Conservation (phyloP, 2,888 invertebrate genomes). For the Caenorhabditis becei region DNA sequence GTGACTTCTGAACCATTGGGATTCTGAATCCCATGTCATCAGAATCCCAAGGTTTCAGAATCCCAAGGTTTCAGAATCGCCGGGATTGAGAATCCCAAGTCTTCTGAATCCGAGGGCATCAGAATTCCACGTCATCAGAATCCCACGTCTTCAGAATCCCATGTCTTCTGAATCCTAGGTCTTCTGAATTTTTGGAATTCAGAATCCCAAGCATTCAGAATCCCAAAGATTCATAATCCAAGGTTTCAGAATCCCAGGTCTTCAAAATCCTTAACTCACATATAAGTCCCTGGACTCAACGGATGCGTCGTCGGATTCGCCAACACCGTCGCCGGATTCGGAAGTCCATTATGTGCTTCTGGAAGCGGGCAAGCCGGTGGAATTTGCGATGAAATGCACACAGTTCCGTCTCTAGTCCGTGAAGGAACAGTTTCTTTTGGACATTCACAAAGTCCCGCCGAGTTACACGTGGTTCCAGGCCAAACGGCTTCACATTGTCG, state of each 20-base stretch:
- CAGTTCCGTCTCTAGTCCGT: slow-evolving; percentile 75
- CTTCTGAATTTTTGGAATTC: no score
- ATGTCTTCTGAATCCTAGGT: no score
- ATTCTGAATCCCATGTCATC: no score
- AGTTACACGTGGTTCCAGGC: slow-evolving; percentile 76
- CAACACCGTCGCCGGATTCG: slow-evolving; percentile 78
- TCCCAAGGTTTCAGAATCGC: no score
- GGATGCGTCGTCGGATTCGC: slow-evolving; percentile 78
- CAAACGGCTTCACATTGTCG: slow-evolving; percentile 79
- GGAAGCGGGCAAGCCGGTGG: slow-evolving; percentile 79
- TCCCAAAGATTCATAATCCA: no score
- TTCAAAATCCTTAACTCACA: slow-evolving; percentile 59
- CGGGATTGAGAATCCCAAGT: no score
- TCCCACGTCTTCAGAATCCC: no score
- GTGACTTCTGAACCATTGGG: no score
- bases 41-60: no score
- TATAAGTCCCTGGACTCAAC: slow-evolving; percentile 74
- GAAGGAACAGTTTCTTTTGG: slow-evolving; percentile 74
- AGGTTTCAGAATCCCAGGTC: background rate
- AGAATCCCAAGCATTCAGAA: no score
- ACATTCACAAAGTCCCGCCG: slow-evolving; percentile 77
- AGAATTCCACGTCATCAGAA: no score
- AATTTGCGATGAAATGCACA: slow-evolving; percentile 74
- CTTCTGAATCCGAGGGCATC: no score
- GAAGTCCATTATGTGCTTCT: slow-evolving; percentile 74